phyloP scores from a whole-genome alignment of 2,888 invertebrate genomes.

The Physocephala rufipes region DNA sequence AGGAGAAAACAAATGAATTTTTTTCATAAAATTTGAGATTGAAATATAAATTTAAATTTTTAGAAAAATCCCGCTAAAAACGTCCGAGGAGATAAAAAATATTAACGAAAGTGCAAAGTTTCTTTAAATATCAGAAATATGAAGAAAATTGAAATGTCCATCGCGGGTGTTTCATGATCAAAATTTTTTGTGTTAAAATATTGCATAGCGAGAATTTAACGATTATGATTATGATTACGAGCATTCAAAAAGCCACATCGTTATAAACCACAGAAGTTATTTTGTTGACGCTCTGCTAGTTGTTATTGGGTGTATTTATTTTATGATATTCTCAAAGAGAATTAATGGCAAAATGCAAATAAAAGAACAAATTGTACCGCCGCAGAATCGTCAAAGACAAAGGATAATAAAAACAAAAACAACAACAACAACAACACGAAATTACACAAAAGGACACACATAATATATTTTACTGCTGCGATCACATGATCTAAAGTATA shows the following conservation, averaged over 20 bases:
- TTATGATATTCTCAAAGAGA: background rate
- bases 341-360: background rate
- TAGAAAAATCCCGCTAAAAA: too few relatives aligned
- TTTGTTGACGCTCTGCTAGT: background rate
- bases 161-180: background rate
- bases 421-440: too few relatives aligned
- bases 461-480: background rate
- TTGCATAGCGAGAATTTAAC: background rate
- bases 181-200: background rate
- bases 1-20: background rate
- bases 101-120: too few relatives aligned
- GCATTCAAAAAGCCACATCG: constrained; percentile 19
- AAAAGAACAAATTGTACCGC: background rate
- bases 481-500: background rate
- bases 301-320: background rate
- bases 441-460: too few relatives aligned
- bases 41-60: background rate
- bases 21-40: background rate
- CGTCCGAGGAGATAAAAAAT: too few relatives aligned
- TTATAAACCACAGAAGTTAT: background rate
- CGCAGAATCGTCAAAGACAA: background rate
- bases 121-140: background rate
- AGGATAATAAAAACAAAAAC: background rate
- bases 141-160: too few relatives aligned
- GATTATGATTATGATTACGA: constrained; percentile 17